These are phyloP conservation scores for Nansenia antarctica DNA, from an alignment of 2,113 vertebrate species.

Conservation along the genomic window DNA sequence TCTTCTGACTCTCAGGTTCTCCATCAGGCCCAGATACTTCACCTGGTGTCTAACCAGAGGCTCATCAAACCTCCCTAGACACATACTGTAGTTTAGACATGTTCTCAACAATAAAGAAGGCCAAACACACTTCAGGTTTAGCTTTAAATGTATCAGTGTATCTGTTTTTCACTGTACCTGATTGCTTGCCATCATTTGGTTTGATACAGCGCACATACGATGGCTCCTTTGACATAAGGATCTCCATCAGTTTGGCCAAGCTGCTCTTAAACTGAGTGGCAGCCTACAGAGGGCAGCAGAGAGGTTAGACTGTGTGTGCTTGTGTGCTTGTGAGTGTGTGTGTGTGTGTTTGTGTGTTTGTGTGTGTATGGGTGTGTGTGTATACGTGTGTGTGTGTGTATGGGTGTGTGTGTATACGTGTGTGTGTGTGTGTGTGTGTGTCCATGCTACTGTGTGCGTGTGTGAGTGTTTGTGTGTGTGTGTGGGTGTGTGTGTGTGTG, in stretches of 20 bases:
- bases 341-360: background rate
- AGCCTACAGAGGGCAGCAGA: conserved; percentile 71
- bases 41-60: conserved; percentile 95
- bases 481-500: background rate
- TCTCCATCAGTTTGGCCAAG: conserved; percentile 92
- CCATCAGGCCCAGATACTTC: conserved; percentile 97
- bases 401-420: conserved; percentile 77
- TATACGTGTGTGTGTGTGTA: conserved; percentile 83
- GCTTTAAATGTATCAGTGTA: no score
- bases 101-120: no score
- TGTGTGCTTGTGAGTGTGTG: background rate
- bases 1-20: conserved; percentile 92
- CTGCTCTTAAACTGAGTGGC: conserved; percentile 97
- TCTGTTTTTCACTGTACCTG: no score
- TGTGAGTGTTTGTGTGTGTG: background rate
- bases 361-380: background rate
- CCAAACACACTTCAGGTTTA: no score
- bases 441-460: no score
- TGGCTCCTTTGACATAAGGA: conserved; percentile 95
- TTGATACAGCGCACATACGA: conserved; percentile 97
- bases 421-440: conserved; percentile 61
- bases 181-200: conserved; percentile 93
- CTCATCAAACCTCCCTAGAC: conserved; percentile 89
- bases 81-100: no score
- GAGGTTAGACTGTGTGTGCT: background rate